These are phyloP conservation scores for Schizopygopsis malacanthus DNA, from an alignment of 2,797 vertebrate genomes.

Conservation along the genomic window DNA sequence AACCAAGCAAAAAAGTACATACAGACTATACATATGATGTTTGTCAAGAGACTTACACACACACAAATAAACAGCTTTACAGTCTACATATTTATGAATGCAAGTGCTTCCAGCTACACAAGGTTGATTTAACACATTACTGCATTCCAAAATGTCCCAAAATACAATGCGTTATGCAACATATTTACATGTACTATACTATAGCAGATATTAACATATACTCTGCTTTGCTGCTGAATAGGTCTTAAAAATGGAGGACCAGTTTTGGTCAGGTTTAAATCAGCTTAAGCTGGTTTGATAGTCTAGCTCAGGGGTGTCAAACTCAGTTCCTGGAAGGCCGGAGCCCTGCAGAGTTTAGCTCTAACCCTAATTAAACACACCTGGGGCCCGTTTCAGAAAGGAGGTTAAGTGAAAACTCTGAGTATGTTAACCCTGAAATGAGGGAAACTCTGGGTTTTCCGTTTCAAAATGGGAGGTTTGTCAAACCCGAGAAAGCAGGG, in stretches of 20 bases:
- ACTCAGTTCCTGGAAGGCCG: no score
- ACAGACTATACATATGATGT: background rate
- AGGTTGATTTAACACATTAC: conserved; percentile 3
- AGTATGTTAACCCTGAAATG: no score
- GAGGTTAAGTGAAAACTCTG: no score
- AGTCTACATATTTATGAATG: background rate
- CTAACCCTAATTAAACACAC: no score
- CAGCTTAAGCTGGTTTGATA: no score
- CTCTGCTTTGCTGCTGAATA: background rate
- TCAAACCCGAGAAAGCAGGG: no score
- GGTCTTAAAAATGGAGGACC: background rate
- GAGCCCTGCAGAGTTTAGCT: no score
- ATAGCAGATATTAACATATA: background rate
- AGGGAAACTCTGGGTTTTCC: no score
- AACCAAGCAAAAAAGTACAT: background rate
- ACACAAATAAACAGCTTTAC: background rate
- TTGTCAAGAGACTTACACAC: background rate
- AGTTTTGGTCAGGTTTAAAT: background rate
- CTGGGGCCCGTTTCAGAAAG: background rate
- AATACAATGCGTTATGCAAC: background rate
- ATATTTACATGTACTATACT: no score
- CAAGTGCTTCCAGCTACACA: background rate
- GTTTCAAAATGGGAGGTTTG: no score
- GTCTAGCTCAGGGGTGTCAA: background rate
- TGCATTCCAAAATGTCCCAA: background rate